phyloP scores from a whole-genome alignment of 2,888 invertebrate species.

The Campoletis raptor region DNA sequence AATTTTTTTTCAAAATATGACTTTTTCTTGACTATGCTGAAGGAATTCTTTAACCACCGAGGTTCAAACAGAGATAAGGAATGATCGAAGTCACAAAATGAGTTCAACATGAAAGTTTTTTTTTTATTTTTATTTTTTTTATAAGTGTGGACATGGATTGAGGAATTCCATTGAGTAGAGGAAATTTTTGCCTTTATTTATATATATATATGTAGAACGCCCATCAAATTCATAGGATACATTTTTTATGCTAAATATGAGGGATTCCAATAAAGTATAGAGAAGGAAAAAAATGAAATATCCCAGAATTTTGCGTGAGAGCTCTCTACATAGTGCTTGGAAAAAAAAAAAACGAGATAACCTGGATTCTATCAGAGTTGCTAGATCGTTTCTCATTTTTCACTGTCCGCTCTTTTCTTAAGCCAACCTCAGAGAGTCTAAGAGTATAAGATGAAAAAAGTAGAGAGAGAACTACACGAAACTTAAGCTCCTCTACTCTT shows the following conservation, averaged over 20 bases:
- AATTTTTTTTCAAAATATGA: constrained; percentile 8
- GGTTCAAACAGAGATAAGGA: background rate
- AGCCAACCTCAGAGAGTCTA: background rate
- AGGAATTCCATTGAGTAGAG: background rate
- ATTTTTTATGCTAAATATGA: constrained; percentile 44
- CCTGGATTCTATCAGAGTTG: constrained; percentile 18
- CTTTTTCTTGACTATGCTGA: background rate
- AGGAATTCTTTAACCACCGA: constrained; percentile 14
- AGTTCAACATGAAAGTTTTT: background rate
- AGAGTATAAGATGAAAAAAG: background rate
- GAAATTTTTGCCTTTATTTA: background rate
- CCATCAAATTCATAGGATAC: background rate
- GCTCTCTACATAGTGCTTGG: background rate
- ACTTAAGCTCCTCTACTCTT: constrained; percentile 32
- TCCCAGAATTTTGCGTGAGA: constrained; percentile 11
- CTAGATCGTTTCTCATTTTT: constrained; percentile 50
- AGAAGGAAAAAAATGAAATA: background rate
- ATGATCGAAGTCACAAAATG: background rate
- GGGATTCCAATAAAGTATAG: constrained; percentile 2
- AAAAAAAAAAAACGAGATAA: background rate
- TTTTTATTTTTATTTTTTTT: background rate
- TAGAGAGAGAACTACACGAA: background rate
- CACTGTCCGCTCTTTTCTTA: constrained; percentile 64
- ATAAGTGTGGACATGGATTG: background rate
- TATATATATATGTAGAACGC: background rate